Conservation (phyloP, 2,113 vertebrate species). For the Camelus bactrianus region DNA sequence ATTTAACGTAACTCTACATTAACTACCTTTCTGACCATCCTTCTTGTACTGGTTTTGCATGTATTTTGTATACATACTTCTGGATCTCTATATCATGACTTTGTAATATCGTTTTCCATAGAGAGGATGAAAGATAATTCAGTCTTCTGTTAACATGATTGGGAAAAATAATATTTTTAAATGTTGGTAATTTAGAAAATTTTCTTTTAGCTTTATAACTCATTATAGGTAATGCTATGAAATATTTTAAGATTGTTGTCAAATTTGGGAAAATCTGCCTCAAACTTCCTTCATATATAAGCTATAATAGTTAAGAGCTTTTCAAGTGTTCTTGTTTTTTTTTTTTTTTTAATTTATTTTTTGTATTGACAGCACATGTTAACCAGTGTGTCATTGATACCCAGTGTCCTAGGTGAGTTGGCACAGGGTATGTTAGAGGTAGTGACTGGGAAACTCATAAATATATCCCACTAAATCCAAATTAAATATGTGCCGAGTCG, state of each 20-base stretch:
- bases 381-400: too few species aligned
- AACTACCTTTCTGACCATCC: not conserved
- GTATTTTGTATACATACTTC: too few species aligned
- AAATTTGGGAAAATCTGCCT: not conserved
- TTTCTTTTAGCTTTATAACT: not conserved
- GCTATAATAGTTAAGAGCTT: not conserved
- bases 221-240: not conserved
- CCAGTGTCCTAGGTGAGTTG: not conserved
- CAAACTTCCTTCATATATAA: not conserved
- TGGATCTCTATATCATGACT: not conserved
- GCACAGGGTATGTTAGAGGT: too few species aligned
- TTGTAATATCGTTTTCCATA: not conserved
- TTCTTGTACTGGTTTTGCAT: too few species aligned
- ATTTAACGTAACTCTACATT: not conserved
- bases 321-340: not conserved
- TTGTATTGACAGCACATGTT: not conserved
- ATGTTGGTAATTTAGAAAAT: not conserved
- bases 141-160: not conserved
- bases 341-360: too few species aligned
- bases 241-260: not conserved
- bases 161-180: not conserved
- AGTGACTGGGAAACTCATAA: not conserved
- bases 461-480: not conserved
- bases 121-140: not conserved
- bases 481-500: not conserved